A percentile compares a stretch with the other conserved stretches of the same genome.
Conservation (phyloP, 2,797 vertebrate genomes). For the Ataeniobius toweri region DNA sequence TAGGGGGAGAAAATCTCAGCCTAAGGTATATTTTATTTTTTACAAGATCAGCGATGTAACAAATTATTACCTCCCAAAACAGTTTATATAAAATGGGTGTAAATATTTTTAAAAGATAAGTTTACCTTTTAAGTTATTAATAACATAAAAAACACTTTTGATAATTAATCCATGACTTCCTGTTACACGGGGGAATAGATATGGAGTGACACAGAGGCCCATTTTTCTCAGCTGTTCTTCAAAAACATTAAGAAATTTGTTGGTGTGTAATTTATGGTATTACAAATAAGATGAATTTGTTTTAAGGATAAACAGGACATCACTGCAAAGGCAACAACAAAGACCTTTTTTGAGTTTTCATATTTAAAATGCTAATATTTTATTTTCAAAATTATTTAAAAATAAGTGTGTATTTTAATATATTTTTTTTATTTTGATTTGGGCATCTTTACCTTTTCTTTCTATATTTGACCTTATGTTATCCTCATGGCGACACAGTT, state of each 20-base stretch:
- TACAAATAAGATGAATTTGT: background rate
- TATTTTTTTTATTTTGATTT: background rate
- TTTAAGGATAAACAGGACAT: background rate
- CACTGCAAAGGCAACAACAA: background rate
- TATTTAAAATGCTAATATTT: background rate
- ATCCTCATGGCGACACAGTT: background rate
- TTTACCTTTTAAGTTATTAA: background rate
- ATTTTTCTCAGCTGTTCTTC: background rate
- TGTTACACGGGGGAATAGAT: background rate
- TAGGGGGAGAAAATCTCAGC: background rate
- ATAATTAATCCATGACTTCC: background rate
- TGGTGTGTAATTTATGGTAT: background rate
- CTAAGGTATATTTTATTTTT: too few relatives aligned
- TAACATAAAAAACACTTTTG: background rate
- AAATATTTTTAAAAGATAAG: background rate
- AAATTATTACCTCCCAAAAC: too few relatives aligned
- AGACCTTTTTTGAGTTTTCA: background rate
- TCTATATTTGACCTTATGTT: conserved; percentile 1
- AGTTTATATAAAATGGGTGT: background rate
- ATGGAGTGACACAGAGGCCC: background rate
- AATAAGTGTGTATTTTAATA: too few relatives aligned
- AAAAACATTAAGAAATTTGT: background rate
- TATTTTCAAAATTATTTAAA: background rate
- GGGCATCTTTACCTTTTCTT: background rate
- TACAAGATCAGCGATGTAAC: too few relatives aligned